Evolutionary conservation across 2,113 vertebrate genomes (phyloP).

Genomic region (Oncorhynchus tshawytscha): DNA sequence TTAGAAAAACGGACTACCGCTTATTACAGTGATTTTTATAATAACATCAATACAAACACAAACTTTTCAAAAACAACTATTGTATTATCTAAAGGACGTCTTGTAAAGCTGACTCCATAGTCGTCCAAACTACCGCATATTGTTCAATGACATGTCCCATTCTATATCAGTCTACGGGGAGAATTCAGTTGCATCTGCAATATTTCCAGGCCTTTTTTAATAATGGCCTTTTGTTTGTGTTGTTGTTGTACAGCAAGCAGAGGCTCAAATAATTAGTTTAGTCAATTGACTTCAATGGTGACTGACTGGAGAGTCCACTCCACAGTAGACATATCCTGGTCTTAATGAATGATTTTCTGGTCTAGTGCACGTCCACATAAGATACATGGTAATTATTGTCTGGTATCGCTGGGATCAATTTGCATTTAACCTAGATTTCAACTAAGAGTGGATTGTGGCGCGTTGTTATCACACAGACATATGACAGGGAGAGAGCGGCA

Average conservation of each 20-base stretch:
- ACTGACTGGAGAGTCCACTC: conserved; percentile 5
- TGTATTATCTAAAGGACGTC: neutral
- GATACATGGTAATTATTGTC: conserved; percentile 62
- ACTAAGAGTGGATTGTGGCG: conserved; percentile 48
- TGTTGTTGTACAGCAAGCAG: conserved; percentile 10
- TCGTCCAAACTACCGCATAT: conserved; percentile 2
- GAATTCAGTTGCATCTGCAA: conserved; percentile 1
- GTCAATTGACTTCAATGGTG: conserved; percentile 38
- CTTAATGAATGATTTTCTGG: conserved; percentile 65
- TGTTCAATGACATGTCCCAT: neutral
- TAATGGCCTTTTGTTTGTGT: conserved; percentile 11
- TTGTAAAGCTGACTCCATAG: neutral
- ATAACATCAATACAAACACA: neutral
- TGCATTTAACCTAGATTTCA: conserved; percentile 74
- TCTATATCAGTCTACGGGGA: neutral
- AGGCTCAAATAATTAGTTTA: conserved; percentile 41
- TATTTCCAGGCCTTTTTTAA: conserved; percentile 4
- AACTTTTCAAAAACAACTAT: neutral
- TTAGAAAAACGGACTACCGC: neutral
- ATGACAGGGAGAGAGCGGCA: conserved; percentile 14
- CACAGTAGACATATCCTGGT: conserved; percentile 34
- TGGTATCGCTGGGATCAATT: conserved; percentile 67
- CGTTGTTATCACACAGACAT: neutral
- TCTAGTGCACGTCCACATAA: conserved; percentile 56
- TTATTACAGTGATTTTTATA: neutral